Percentiles rank a stretch among this genome's conserved stretches.
phyloP scores from a whole-genome alignment of 2,888 invertebrate species.

The Deilephila porcellus region DNA sequence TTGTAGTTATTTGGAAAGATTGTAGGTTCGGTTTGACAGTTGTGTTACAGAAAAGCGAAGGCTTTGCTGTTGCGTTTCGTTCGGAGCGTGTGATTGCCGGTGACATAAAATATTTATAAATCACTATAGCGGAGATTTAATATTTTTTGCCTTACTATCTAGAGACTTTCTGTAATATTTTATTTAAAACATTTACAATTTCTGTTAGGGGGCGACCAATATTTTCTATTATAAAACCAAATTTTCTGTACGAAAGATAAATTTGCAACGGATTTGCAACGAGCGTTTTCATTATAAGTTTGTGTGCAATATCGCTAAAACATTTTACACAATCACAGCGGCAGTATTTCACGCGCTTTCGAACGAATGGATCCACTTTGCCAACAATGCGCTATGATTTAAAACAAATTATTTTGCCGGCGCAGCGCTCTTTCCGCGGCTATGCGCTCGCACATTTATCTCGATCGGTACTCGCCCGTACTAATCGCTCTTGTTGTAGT shows the following conservation, averaged over 20 bases:
- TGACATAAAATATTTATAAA: too few species aligned
- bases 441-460: slow-evolving; percentile 2
- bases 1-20: too few species aligned
- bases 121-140: too few species aligned
- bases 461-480: not conserved
- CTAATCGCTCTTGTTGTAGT: not conserved
- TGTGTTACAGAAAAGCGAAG: too few species aligned
- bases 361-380: slow-evolving; percentile 20
- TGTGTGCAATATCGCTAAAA: slow-evolving; percentile 8
- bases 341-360: slow-evolving; percentile 13
- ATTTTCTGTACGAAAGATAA: not conserved
- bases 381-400: slow-evolving; percentile 28
- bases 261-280: slow-evolving; percentile 3
- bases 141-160: too few species aligned
- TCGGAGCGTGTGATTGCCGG: too few species aligned
- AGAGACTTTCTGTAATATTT: too few species aligned
- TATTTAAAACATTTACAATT: too few species aligned
- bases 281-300: slow-evolving; percentile 4
- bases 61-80: too few species aligned
- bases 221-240: not conserved
- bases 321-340: slow-evolving; percentile 4
- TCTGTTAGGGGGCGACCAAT: not conserved
- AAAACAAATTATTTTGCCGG: slow-evolving; percentile 27
- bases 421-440: slow-evolving; percentile 5
- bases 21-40: too few species aligned